Percentiles rank a stretch among this genome's conserved stretches.
These are phyloP conservation scores for Crocuta crocuta DNA, from an alignment of 2,113 vertebrate species.

Conservation along the genomic window DNA sequence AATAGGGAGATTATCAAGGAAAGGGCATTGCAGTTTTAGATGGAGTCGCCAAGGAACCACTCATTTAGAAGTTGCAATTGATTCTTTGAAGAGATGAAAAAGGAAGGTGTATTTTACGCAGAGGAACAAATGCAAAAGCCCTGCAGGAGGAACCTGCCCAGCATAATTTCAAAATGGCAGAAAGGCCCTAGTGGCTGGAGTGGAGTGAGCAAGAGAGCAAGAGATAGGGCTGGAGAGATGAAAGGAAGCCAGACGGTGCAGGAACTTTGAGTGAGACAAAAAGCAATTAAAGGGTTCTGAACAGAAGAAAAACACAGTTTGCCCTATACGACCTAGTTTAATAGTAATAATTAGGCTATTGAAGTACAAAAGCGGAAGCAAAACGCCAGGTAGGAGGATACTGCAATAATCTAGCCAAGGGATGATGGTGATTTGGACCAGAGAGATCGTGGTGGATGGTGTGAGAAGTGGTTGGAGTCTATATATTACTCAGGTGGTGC, in stretches of 20 bases:
- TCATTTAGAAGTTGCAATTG: not conserved
- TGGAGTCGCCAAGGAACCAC: not conserved
- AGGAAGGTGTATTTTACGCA: not conserved
- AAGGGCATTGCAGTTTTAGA: not conserved
- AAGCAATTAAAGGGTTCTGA: not conserved
- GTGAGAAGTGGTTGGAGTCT: not conserved
- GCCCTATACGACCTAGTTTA: not conserved
- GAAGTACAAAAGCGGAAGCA: not conserved
- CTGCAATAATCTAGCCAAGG: not conserved
- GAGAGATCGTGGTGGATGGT: not conserved
- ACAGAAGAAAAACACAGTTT: not conserved
- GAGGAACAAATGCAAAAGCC: not conserved
- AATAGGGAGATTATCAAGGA: not conserved
- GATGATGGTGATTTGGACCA: not conserved
- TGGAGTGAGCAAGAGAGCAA: not conserved
- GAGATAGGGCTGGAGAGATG: not conserved
- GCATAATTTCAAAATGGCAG: not conserved
- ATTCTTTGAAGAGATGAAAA: not conserved
- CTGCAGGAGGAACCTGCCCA: not conserved
- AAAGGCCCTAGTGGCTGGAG: not conserved
- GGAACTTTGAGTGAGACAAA: not conserved
- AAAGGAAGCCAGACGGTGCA: not conserved
- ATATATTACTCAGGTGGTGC: not conserved
- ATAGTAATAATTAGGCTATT: not conserved
- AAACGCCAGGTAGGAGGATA: not conserved